These are phyloP conservation scores for Zophobas morio DNA, from an alignment of 1,140 invertebrate species.

Conservation along the genomic window DNA sequence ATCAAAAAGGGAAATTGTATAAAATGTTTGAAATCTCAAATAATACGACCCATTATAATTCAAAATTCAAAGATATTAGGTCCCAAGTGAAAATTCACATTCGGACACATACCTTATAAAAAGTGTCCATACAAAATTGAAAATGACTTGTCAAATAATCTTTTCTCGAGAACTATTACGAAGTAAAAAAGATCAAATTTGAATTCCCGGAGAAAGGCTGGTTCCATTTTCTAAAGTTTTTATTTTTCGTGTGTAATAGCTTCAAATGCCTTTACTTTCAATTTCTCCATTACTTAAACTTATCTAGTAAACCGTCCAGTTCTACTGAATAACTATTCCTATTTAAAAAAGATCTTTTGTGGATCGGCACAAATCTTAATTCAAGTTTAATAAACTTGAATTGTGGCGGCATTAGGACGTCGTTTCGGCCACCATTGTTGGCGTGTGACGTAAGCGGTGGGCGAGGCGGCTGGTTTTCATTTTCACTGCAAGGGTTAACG, in stretches of 20 bases:
- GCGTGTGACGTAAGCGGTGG: too few relatives aligned
- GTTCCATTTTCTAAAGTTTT: constrained; percentile 14
- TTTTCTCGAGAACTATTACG: constrained; percentile 7
- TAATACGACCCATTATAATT: constrained; percentile 8
- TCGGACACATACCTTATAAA: constrained; percentile 7
- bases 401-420: neutral
- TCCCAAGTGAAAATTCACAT: constrained; percentile 16
- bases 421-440: neutral
- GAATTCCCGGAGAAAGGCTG: constrained; percentile 12
- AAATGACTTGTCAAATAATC: constrained; percentile 14
- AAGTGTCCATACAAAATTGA: constrained; percentile 12
- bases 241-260: constrained; percentile 8
- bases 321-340: neutral
- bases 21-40: constrained; percentile 8
- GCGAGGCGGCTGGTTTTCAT: too few relatives aligned
- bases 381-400: constrained; percentile 1
- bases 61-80: constrained; percentile 10
- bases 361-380: neutral
- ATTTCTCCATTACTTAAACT: neutral
- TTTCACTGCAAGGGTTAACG: neutral
- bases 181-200: constrained; percentile 7
- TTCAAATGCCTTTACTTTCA: constrained; percentile 8
- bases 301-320: neutral
- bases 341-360: neutral
- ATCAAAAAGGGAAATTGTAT: constrained; percentile 9